A percentile compares a stretch with the other conserved stretches of the same genome.
Conservation (phyloP, 2,888 invertebrate genomes). For the Lithodes maja region DNA sequence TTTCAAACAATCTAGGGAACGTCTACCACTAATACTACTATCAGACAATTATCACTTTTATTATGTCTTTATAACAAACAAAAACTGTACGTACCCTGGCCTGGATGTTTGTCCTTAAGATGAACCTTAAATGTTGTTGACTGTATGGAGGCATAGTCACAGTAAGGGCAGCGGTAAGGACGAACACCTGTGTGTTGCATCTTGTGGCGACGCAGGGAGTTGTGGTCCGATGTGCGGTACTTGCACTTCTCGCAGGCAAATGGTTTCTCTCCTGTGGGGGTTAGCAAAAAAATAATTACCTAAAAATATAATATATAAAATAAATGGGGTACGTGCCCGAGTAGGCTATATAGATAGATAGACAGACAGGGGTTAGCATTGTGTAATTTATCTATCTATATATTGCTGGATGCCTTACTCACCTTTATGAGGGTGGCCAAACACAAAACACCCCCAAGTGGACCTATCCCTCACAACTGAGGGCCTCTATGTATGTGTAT, state of each 20-base stretch:
- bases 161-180: constrained; percentile 86
- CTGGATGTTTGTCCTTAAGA: constrained; percentile 86
- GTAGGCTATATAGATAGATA: too few relatives aligned
- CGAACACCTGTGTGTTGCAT: constrained; percentile 84
- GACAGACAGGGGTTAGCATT: not conserved
- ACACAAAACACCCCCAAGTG: too few relatives aligned
- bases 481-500: too few relatives aligned
- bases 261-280: constrained; percentile 82
- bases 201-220: constrained; percentile 86
- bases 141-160: constrained; percentile 87
- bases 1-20: too few relatives aligned
- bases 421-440: not conserved
- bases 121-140: constrained; percentile 86
- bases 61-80: too few relatives aligned
- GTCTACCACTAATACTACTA: too few relatives aligned
- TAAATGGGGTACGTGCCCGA: too few relatives aligned
- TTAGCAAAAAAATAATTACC: constrained; percentile 74
- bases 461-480: too few relatives aligned
- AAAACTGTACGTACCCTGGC: constrained; percentile 71
- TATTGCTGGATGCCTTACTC: not conserved
- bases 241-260: constrained; percentile 84
- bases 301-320: not conserved
- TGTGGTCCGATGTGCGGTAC: constrained; percentile 86
- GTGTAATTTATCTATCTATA: not conserved
- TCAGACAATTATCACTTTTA: too few relatives aligned